A percentile compares a stretch with the other conserved stretches of the same genome.
These are phyloP conservation scores for Enteromius paludinosus DNA, from an alignment of 2,797 vertebrate species.

Conservation along the genomic window DNA sequence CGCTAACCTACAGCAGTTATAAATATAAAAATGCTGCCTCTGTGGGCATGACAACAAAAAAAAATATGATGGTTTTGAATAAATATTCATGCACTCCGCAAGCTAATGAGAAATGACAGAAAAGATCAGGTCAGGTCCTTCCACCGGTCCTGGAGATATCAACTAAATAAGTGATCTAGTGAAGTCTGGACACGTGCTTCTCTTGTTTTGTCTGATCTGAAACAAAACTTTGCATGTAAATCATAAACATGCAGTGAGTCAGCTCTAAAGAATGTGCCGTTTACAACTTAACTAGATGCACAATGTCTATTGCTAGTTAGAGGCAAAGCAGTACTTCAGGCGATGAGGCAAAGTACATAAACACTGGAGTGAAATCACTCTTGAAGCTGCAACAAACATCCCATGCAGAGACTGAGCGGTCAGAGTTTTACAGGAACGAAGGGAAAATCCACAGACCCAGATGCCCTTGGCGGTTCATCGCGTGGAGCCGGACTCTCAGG, in stretches of 20 bases:
- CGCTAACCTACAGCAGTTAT: background rate
- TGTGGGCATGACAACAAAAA: background rate
- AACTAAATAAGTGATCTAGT: background rate
- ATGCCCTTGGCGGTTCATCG: conserved; percentile 7
- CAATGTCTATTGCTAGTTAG: conserved; percentile 10
- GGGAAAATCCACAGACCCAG: background rate
- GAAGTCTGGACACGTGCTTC: background rate
- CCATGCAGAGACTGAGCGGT: conserved; percentile 1
- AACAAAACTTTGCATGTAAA: conserved; percentile 24
- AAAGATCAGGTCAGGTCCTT: background rate
- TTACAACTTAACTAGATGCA: conserved; percentile 24
- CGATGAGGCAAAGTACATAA: background rate
- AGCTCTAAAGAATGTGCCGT: conserved; percentile 38
- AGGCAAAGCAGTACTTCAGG: conserved; percentile 6
- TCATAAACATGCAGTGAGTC: conserved; percentile 31
- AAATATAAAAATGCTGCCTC: background rate
- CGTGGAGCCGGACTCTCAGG: conserved; percentile 2
- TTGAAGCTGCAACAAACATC: conserved; percentile 7
- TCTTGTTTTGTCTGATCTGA: conserved; percentile 4
- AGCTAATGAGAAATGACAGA: conserved; percentile 4
- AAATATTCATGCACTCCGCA: background rate
- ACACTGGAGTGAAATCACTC: conserved; percentile 26
- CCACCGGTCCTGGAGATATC: background rate
- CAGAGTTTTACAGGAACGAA: background rate
- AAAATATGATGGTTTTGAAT: background rate